Evolutionary conservation across 2,888 invertebrate species (phyloP).

Genomic region (Conops quadrifasciatus): DNA sequence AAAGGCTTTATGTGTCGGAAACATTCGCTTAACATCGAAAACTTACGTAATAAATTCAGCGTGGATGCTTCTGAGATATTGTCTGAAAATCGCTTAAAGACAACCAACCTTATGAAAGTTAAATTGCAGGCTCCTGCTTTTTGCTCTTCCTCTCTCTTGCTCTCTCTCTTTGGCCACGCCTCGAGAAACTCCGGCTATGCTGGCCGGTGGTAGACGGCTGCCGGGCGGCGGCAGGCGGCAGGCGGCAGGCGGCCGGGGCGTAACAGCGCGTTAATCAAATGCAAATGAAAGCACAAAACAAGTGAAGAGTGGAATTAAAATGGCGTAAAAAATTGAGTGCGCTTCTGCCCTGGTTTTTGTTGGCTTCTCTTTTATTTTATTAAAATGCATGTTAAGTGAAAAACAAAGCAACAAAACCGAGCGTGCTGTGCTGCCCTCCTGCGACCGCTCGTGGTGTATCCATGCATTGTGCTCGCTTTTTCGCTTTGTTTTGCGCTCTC

Average conservation of each 20-base stretch:
- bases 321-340: slow-evolving; percentile 29
- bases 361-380: slow-evolving; percentile 15
- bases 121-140: no score
- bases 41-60: no score
- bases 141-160: no score
- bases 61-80: no score
- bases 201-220: no score
- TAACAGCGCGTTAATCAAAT: slow-evolving; percentile 40
- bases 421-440: slow-evolving; percentile 1
- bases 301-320: slow-evolving; percentile 32
- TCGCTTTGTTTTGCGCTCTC: slow-evolving; percentile 8
- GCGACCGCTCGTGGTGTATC: no score
- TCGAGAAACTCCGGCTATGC: no score
- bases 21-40: no score
- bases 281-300: slow-evolving; percentile 40
- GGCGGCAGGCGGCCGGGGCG: slow-evolving; percentile 29
- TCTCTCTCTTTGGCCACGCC: no score
- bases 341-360: slow-evolving; percentile 24
- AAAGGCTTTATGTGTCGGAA: no score
- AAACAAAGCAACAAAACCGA: slow-evolving; percentile 8
- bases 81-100: no score
- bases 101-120: no score
- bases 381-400: slow-evolving; percentile 35
- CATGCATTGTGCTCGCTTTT: slow-evolving; percentile 32
- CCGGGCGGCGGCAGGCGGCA: slow-evolving; percentile 30